Conservation (phyloP, 2,888 invertebrate species). For the Lacanobia oleracea region DNA sequence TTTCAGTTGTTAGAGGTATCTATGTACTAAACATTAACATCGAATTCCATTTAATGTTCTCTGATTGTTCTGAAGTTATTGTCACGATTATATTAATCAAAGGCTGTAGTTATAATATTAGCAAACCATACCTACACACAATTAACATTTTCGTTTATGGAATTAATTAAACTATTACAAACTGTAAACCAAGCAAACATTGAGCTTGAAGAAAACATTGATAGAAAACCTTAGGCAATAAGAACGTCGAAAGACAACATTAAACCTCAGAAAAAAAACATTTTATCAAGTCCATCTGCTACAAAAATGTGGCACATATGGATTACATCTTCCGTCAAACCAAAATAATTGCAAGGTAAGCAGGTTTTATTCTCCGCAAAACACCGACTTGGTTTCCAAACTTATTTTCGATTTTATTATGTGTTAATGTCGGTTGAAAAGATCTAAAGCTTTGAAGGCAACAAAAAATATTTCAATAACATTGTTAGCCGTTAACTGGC, state of each 20-base stretch:
- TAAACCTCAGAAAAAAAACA: neutral
- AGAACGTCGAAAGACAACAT: neutral
- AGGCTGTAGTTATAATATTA: neutral
- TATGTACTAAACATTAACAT: constrained; percentile 35
- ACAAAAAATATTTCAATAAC: constrained; percentile 69
- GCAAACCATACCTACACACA: neutral
- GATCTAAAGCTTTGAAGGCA: constrained; percentile 51
- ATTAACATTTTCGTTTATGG: neutral
- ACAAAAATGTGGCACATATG: constrained; percentile 13
- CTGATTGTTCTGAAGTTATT: constrained; percentile 34
- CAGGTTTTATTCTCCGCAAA: constrained; percentile 39
- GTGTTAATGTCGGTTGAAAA: constrained; percentile 60
- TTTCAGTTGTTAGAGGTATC: constrained; percentile 19
- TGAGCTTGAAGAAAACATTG: neutral
- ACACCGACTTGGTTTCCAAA: constrained; percentile 21
- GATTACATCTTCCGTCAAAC: constrained; percentile 10
- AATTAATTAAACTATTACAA: neutral
- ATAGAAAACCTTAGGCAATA: neutral
- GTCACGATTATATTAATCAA: constrained; percentile 22
- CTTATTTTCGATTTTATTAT: constrained; percentile 62
- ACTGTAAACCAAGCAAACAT: neutral
- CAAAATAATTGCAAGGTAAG: constrained; percentile 37
- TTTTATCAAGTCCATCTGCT: neutral
- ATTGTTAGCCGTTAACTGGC: constrained; percentile 68
- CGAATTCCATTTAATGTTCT: constrained; percentile 30